phyloP scores from a whole-genome alignment of 2,113 vertebrate genomes.

The Malurus melanocephalus region DNA sequence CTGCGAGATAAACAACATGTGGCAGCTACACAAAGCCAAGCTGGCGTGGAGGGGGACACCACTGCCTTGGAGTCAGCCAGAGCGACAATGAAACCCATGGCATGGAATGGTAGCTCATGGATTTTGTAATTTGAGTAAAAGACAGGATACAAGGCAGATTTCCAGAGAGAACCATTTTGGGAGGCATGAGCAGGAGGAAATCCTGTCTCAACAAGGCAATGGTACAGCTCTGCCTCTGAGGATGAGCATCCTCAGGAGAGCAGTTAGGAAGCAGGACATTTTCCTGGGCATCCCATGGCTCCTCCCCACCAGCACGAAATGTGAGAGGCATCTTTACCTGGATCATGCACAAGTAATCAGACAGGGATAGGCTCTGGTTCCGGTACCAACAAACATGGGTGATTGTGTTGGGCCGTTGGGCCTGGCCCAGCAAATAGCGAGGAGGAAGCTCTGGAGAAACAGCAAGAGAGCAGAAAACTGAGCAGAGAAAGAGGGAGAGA shows the following conservation, averaged over 20 bases:
- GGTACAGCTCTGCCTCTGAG: background rate
- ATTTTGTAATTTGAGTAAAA: background rate
- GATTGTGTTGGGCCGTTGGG: conserved; percentile 90
- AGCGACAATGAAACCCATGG: background rate
- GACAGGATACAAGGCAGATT: background rate
- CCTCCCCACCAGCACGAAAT: conserved; percentile 29
- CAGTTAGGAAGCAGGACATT: background rate
- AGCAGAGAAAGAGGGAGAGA: conserved; percentile 48
- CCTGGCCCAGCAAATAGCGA: conserved; percentile 88
- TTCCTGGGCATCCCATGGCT: background rate
- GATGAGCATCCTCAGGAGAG: background rate
- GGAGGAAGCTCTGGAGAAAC: conserved; percentile 87
- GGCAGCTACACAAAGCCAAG: background rate
- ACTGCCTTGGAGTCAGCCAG: background rate
- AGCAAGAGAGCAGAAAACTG: conserved; percentile 83
- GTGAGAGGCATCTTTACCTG: conserved; percentile 79
- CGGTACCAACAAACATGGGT: conserved; percentile 95
- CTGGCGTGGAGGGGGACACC: rapidly evolving
- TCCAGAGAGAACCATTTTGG: background rate
- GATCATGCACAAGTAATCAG: conserved; percentile 91
- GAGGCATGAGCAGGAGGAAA: background rate
- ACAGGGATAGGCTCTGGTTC: conserved; percentile 90
- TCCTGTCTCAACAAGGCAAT: background rate
- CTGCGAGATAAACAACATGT: background rate
- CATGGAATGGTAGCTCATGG: background rate